A percentile compares a stretch with the other conserved stretches of the same genome.
These are phyloP conservation scores for Pogoniulus pusillus DNA, from an alignment of 2,797 vertebrate genomes.

Conservation along the genomic window DNA sequence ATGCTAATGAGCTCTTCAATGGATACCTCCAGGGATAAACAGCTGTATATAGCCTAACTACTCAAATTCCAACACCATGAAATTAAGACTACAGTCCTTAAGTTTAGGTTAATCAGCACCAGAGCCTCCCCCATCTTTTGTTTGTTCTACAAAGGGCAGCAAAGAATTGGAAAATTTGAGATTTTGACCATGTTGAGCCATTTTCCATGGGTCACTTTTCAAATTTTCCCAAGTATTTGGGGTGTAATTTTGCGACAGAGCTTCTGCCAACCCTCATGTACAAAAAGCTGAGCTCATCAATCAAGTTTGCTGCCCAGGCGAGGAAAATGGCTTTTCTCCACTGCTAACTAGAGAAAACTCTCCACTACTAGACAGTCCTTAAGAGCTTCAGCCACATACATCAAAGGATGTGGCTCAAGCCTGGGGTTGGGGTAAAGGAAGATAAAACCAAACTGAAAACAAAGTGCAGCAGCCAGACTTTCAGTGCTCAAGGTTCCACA, in stretches of 20 bases:
- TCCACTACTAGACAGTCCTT: background rate
- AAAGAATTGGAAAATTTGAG: background rate
- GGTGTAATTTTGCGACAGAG: background rate
- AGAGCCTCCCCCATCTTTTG: background rate
- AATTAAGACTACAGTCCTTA: conserved; percentile 3
- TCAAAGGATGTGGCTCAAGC: background rate
- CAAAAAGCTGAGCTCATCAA: background rate
- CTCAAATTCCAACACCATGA: conserved; percentile 13
- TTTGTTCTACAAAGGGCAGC: background rate
- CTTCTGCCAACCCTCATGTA: background rate
- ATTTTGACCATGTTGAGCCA: background rate
- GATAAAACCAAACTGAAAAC: background rate
- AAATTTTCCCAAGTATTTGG: background rate
- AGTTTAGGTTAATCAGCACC: conserved; percentile 48
- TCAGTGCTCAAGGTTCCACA: background rate
- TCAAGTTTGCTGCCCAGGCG: background rate
- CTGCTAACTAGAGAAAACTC: background rate
- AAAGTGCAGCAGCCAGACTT: background rate
- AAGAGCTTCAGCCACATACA: background rate
- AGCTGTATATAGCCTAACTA: conserved; percentile 1
- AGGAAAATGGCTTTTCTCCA: background rate
- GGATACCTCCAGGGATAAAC: conserved; percentile 53
- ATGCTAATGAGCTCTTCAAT: conserved; percentile 41
- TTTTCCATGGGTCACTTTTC: background rate
- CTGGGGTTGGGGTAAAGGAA: background rate